Base-by-base conservation (phyloP, 2,113 vertebrate species). In the Centropus unirufus region DNA sequence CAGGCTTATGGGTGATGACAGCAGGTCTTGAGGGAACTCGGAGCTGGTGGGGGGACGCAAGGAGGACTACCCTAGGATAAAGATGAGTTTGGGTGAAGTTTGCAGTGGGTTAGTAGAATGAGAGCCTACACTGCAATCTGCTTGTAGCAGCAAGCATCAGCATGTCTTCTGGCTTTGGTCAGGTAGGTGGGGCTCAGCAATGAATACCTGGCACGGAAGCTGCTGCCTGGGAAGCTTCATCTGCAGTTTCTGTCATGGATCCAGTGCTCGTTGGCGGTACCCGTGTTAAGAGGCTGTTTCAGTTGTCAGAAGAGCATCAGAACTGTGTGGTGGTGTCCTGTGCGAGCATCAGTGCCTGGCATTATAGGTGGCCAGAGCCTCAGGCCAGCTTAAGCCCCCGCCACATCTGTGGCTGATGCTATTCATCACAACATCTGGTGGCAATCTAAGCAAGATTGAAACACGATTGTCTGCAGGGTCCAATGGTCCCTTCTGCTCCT, bases 241-340 rank as follows among this genome's bases (percentile, higher is more conserved):
- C 90, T 90, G 90, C 83, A 81, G 88, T 93, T 95, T 92, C 94
- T 90, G 83, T 78, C 67, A 62, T 58, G 51, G 58, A 76, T 82
- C 67, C 61, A 27, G 62, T 1, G 3, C 27, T 93, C 30, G 23
- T 54, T 30, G 73, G 76, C 9, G 0, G 69, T 40, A 26, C 17
- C 22, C 4, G 1, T 32, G 20, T 47, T 81, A 46, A 59, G 68
- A 82, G 36, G 36, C 54, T 49, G 69, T 68, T 90, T 68, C 5
- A 29, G 44, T 72, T 85, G 76, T 90, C 70, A 78, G 81, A 61
- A 29, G 54, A 52, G 26, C 1, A 1, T 70, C 54, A 27, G 90
- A 67, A 42, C 36, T 49, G 69, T 15, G 9, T 19, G 54, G 32
- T 21, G 6, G 27, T 68, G 49, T 76, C 36, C 23, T 0, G 0